Evolutionary conservation across 2,113 vertebrate genomes (phyloP).

Genomic region (Neomonachus schauinslandi): DNA sequence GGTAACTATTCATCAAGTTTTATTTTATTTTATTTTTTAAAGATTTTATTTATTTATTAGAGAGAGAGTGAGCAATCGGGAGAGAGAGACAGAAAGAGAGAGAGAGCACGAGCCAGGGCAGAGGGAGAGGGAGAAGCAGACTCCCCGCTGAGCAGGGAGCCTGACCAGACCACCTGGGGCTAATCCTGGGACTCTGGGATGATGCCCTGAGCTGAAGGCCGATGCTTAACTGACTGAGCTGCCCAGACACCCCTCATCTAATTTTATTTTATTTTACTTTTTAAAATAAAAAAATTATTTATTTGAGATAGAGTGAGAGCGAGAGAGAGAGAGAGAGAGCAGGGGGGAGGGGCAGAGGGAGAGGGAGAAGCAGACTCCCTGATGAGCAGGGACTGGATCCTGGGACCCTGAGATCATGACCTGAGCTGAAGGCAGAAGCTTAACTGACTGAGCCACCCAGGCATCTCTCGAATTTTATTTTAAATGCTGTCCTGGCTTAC

Average conservation of each 20-base stretch:
- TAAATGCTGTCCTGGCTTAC: neutral
- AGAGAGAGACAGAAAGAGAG: no score
- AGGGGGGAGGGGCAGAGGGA: neutral
- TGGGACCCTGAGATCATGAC: neutral
- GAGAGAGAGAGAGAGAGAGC: neutral
- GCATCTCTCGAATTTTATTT: neutral
- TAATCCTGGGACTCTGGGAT: no score
- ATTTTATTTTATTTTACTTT: no score
- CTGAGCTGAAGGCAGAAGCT: neutral
- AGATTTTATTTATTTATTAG: neutral
- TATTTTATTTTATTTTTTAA: neutral
- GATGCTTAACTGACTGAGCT: no score
- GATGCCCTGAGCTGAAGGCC: no score
- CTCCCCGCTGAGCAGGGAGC: no score
- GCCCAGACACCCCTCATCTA: no score
- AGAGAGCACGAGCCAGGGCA: no score
- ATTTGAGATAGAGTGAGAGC: neutral
- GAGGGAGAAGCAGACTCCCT: neutral
- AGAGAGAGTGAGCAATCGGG: no score
- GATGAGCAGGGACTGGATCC: neutral
- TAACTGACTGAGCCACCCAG: neutral
- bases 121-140: no score
- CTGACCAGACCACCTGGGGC: no score
- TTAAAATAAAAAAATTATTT: neutral
- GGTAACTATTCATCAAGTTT: neutral